Conservation (phyloP, 1,140 invertebrate species). For the Leptinotarsa lineolata region DNA sequence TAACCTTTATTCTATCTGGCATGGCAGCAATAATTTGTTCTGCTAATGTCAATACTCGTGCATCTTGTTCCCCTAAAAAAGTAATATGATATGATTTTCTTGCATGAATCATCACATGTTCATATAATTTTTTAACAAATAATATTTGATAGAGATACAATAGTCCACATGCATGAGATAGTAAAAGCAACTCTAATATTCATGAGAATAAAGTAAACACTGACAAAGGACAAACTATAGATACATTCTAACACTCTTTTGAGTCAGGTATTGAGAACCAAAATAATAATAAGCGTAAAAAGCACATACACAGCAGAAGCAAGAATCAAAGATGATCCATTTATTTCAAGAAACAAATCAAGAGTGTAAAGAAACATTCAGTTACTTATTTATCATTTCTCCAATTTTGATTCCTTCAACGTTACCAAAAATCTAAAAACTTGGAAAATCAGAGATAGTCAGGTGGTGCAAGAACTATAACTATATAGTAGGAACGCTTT, state of each 20-base stretch:
- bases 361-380: not conserved
- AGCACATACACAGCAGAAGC: not conserved
- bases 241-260: not conserved
- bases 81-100: not conserved
- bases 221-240: too few relatives aligned
- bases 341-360: not conserved
- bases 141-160: too few relatives aligned
- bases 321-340: constrained; percentile 1
- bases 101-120: too few relatives aligned
- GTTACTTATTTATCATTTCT: constrained; percentile 13
- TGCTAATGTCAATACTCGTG: constrained; percentile 88
- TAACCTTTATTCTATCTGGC: constrained; percentile 92
- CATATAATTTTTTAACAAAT: too few relatives aligned
- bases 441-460: constrained; percentile 4
- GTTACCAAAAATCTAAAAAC: not conserved
- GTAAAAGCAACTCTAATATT: too few relatives aligned
- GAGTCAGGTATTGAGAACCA: not conserved
- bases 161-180: too few relatives aligned
- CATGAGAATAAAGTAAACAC: too few relatives aligned
- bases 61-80: constrained; percentile 85
- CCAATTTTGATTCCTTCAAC: constrained; percentile 9
- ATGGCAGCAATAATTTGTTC: constrained; percentile 98
- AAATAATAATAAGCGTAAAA: not conserved
- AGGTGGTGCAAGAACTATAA: constrained; percentile 13
- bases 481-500: not conserved